Conservation (phyloP, 2,888 invertebrate species). For the Schrankia costaestrigalis region DNA sequence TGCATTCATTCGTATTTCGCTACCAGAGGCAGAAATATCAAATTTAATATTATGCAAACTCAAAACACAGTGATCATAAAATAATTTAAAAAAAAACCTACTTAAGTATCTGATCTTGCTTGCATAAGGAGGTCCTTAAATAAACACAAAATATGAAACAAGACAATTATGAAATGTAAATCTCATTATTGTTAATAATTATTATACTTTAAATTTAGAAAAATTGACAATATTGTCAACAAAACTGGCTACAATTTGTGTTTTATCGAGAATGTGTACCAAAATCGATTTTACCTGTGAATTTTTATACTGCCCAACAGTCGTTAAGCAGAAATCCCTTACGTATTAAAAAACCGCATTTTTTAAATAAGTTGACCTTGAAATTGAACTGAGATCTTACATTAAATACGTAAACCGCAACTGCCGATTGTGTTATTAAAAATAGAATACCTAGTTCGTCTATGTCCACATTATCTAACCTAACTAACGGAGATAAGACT, state of each 20-base stretch:
- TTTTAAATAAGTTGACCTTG: slow-evolving; percentile 16
- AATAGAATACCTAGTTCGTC: slow-evolving; percentile 18
- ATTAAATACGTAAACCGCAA: slow-evolving; percentile 12
- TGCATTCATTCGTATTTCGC: no score
- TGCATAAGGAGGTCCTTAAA: no score
- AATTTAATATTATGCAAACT: no score
- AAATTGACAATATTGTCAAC: no score
- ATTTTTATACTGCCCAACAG: slow-evolving; percentile 11
- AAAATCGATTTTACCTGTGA: slow-evolving; percentile 22
- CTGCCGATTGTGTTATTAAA: slow-evolving; percentile 15
- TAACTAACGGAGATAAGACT: slow-evolving; percentile 42
- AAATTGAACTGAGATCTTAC: slow-evolving; percentile 19
- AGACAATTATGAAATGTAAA: no score
- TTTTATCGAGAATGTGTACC: slow-evolving; percentile 13
- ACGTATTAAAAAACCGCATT: slow-evolving; percentile 7
- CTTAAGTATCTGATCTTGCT: no score
- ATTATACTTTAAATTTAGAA: no score
- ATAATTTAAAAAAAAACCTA: no score
- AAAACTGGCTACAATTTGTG: slow-evolving; percentile 1
- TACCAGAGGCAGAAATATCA: no score
- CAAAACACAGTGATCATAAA: no score
- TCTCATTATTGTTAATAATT: no score
- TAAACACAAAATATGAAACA: no score
- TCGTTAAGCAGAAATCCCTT: slow-evolving; percentile 3
- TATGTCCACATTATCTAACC: slow-evolving; percentile 42